These are phyloP conservation scores for Pachydiplax longipennis DNA, from an alignment of 2,888 invertebrate species.

Conservation along the genomic window DNA sequence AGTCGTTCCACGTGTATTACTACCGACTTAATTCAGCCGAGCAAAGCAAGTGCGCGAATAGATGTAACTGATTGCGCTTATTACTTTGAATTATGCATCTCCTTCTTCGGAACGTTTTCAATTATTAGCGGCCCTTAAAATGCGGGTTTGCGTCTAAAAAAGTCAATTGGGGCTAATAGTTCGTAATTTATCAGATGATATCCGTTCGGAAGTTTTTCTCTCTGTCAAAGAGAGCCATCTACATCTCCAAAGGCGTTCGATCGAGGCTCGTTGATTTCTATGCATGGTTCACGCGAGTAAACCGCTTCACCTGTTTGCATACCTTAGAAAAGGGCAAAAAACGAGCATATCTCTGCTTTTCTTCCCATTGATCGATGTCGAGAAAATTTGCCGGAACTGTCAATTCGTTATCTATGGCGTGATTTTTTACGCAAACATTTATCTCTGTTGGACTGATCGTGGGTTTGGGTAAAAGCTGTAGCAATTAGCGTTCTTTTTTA, in stretches of 20 bases:
- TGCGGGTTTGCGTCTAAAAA: neutral
- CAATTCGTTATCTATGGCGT: neutral
- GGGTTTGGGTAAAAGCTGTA: neutral
- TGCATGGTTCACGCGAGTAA: neutral
- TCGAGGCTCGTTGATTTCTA: neutral
- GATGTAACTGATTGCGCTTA: too few relatives aligned
- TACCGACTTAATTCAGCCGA: too few relatives aligned
- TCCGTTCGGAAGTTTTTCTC: neutral
- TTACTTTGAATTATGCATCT: too few relatives aligned
- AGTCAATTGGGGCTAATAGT: neutral
- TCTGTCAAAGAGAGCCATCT: neutral
- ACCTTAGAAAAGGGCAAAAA: neutral
- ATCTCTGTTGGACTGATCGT: neutral
- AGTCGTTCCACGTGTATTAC: too few relatives aligned
- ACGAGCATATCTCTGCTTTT: neutral
- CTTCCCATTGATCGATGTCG: neutral
- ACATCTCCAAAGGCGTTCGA: neutral
- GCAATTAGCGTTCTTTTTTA: too few relatives aligned
- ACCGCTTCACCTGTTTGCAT: neutral
- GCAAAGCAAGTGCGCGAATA: too few relatives aligned
- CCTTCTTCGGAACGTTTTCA: too few relatives aligned
- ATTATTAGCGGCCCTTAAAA: too few relatives aligned
- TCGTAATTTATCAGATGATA: neutral
- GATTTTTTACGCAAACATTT: neutral
- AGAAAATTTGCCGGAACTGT: neutral